Conservation (phyloP, 64 coral and sea anemone species). For the Pocillopora damicornis region DNA sequence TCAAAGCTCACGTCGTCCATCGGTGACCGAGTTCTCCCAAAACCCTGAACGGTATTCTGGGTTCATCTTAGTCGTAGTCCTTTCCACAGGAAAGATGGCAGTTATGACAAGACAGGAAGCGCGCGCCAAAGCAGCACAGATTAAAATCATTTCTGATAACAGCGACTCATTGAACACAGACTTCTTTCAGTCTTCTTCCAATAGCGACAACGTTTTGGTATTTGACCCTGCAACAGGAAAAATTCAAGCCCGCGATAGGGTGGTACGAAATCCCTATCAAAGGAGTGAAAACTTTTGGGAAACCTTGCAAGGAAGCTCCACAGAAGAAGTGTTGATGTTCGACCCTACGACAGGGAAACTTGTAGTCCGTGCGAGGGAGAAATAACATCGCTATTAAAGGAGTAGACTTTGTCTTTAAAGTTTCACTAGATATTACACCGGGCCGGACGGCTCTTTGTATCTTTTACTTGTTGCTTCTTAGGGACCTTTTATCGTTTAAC, state of each 20-base stretch:
- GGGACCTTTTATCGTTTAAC: too few species aligned
- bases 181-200: background rate
- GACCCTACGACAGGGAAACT: background rate
- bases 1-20: background rate
- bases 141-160: background rate
- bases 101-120: background rate
- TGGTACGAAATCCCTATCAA: too few species aligned
- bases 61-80: background rate
- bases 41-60: background rate
- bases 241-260: too few species aligned
- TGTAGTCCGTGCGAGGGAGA: background rate
- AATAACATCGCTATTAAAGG: background rate
- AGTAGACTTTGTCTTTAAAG: background rate
- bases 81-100: constrained; percentile 11
- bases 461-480: too few species aligned
- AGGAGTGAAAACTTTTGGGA: too few species aligned
- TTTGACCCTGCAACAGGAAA: too few species aligned
- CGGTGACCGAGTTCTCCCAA: background rate
- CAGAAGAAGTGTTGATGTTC: background rate
- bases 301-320: too few species aligned
- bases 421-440: too few species aligned
- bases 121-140: background rate
- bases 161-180: background rate
- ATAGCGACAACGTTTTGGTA: background rate
- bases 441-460: too few species aligned